phyloP scores from a whole-genome alignment of 1,140 invertebrate species.

The Chlorops oryzae region DNA sequence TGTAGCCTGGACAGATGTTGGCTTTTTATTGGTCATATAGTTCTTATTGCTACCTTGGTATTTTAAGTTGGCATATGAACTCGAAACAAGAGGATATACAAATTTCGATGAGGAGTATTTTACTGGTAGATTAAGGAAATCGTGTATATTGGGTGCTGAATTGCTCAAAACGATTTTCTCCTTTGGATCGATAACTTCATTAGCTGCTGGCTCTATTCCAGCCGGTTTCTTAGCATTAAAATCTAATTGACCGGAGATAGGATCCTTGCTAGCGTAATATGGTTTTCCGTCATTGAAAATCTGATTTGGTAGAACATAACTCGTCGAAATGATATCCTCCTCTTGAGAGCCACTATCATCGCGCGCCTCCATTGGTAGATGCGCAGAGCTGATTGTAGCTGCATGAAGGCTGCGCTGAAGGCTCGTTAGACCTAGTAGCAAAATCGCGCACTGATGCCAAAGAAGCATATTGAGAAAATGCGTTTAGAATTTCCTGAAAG shows the following conservation, averaged over 20 bases:
- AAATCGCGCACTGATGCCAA: no score
- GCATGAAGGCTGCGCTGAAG: slow-evolving; percentile 11
- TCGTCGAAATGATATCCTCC: slow-evolving; percentile 37
- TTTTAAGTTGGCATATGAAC: slow-evolving; percentile 66
- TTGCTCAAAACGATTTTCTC: slow-evolving; percentile 38
- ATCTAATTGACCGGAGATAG: slow-evolving; percentile 59
- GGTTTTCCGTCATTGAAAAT: slow-evolving; percentile 64
- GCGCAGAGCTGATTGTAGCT: slow-evolving; percentile 24
- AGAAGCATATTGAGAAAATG: no score
- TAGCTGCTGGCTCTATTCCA: slow-evolving; percentile 41
- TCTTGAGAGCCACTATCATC: slow-evolving; percentile 26
- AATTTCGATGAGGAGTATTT: slow-evolving; percentile 62
- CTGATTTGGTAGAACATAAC: slow-evolving; percentile 44
- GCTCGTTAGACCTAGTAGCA: no score
- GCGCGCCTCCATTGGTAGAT: slow-evolving; percentile 34
- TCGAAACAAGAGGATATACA: slow-evolving; percentile 62
- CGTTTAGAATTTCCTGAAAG: no score
- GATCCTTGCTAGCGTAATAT: slow-evolving; percentile 63
- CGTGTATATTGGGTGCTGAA: slow-evolving; percentile 59
- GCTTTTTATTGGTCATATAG: slow-evolving; percentile 57
- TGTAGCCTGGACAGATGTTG: slow-evolving; percentile 45
- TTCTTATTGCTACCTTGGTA: slow-evolving; percentile 62
- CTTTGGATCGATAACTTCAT: slow-evolving; percentile 38
- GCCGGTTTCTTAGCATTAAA: slow-evolving; percentile 55
- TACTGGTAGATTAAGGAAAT: slow-evolving; percentile 63